These are phyloP conservation scores for Apis mellifera DNA, from an alignment of 1,140 invertebrate species.

Conservation along the genomic window Amel_HAv3.1 CM009934.2:6704501-6705000, in stretches of 20 bases:
- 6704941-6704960: background rate
- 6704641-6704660: background rate
- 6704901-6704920: constrained; percentile 2
- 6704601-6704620: background rate
- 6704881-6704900: constrained; percentile 1
- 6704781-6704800: background rate
- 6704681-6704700: constrained; percentile 8
- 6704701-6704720: background rate
- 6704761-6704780: background rate
- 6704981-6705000: background rate
- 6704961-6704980: background rate
- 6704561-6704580: too few species aligned
- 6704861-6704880: background rate
- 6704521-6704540: constrained; percentile 82
- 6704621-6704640: too few species aligned
- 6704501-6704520: constrained; percentile 83
- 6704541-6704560: constrained; percentile 19
- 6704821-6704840: background rate
- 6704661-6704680: background rate
- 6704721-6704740: background rate
- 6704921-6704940: background rate
- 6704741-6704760: constrained; percentile 9
- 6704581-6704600: background rate
- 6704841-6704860: background rate
- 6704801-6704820: background rate